Evolutionary conservation across 2,113 vertebrate species (phyloP).

Genomic region (Podarcis cretensis): DNA sequence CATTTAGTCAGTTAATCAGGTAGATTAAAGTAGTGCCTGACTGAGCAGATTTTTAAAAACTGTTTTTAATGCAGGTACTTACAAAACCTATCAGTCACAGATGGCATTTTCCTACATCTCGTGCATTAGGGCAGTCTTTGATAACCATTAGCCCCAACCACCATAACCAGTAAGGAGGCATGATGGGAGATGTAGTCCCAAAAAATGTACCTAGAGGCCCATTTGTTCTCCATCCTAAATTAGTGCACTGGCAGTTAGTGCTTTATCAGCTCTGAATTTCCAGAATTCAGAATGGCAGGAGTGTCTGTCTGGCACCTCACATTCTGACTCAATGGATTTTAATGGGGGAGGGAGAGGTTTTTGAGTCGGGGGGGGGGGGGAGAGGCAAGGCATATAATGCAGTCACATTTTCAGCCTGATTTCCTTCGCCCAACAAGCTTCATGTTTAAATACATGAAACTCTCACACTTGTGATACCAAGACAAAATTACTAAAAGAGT

Average conservation of each 20-base stretch:
- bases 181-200: no score
- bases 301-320: not conserved
- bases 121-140: no score
- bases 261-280: not conserved
- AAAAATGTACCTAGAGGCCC: no score
- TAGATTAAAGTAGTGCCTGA: not conserved
- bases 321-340: not conserved
- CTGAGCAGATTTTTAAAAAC: not conserved
- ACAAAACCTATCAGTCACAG: not conserved
- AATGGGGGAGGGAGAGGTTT: not conserved
- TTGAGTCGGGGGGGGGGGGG: not conserved
- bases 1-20: not conserved
- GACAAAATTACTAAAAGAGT: not conserved
- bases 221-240: no score
- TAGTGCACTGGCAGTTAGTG: no score
- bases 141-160: no score
- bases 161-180: no score
- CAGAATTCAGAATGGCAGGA: not conserved
- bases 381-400: not conserved
- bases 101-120: not conserved
- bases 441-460: not conserved
- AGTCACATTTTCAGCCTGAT: not conserved
- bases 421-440: not conserved
- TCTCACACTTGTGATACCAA: not conserved
- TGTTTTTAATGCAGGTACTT: not conserved